Percentiles rank a stretch among this genome's conserved stretches.
phyloP scores from a whole-genome alignment of 2,113 vertebrate species.

The Toxotes chatareus region DNA sequence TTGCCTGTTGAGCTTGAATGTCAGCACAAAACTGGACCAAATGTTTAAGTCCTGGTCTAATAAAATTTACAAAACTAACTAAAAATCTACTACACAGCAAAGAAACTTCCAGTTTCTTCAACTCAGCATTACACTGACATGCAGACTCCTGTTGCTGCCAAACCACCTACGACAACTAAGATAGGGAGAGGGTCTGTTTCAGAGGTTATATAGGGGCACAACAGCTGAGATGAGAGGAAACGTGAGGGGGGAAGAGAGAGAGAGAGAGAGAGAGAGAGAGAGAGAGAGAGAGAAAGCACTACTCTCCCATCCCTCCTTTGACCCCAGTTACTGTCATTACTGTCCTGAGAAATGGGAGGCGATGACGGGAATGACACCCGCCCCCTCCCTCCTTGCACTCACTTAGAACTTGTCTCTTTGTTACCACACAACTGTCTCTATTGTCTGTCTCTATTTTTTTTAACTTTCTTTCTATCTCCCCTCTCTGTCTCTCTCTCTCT shows the following conservation, averaged over 20 bases:
- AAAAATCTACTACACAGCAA: background rate
- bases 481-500: constrained; percentile 3
- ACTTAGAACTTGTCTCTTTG: constrained; percentile 3
- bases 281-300: constrained; percentile 20
- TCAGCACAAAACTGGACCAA: background rate
- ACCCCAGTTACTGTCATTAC: constrained; percentile 35
- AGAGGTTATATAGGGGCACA: constrained; percentile 72
- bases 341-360: constrained; percentile 13
- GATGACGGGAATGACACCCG: constrained; percentile 8
- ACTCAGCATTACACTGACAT: background rate
- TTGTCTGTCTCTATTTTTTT: background rate
- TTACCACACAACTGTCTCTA: background rate
- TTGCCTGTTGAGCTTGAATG: background rate
- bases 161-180: background rate
- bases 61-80: background rate
- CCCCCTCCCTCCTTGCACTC: constrained; percentile 14
- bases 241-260: constrained; percentile 20
- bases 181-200: constrained; percentile 24
- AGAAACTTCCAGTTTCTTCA: background rate
- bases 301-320: constrained; percentile 16
- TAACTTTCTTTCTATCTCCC: constrained; percentile 6
- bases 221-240: constrained; percentile 55
- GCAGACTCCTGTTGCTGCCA: constrained; percentile 25
- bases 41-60: background rate
- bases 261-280: constrained; percentile 12